Evolutionary conservation across 2,797 vertebrate species (phyloP).

Genomic region (Fistularia tabacaria): DNA sequence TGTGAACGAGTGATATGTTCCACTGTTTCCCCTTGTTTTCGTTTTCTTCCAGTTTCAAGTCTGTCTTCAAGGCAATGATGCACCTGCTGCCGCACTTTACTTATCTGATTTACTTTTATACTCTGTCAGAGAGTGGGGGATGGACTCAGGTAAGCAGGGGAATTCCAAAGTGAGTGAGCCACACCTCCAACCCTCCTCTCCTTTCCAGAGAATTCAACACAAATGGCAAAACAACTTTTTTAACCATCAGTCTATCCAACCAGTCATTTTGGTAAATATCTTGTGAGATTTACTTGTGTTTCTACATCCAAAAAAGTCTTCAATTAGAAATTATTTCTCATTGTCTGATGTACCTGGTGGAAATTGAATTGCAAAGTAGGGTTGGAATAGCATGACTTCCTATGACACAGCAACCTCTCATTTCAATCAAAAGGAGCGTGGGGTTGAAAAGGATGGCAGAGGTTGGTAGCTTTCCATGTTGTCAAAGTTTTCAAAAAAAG

Average conservation of each 20-base stretch:
- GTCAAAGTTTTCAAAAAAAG: neutral
- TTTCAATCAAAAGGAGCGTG: neutral
- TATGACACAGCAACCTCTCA: neutral
- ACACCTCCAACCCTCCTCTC: constrained; percentile 36
- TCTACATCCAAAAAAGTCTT: neutral
- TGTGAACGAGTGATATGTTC: neutral
- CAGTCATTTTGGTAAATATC: neutral
- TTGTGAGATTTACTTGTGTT: neutral
- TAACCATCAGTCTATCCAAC: neutral
- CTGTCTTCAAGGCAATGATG: constrained; percentile 11
- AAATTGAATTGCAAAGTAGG: neutral
- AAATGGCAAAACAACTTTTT: constrained; percentile 46
- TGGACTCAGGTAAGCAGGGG: constrained; percentile 63
- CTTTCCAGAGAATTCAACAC: constrained; percentile 62
- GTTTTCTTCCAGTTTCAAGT: constrained; percentile 1
- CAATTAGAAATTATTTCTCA: neutral
- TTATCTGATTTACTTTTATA: constrained; percentile 51
- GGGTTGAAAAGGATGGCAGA: too few relatives aligned
- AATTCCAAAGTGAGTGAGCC: constrained; percentile 69
- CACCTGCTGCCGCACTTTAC: constrained; percentile 35
- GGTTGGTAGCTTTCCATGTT: too few relatives aligned
- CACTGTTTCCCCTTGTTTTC: neutral
- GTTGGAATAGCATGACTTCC: neutral
- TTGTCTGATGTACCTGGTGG: neutral
- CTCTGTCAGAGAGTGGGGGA: neutral